Conservation (phyloP, 2,797 vertebrate species). For the Enteromius mattozi region DNA sequence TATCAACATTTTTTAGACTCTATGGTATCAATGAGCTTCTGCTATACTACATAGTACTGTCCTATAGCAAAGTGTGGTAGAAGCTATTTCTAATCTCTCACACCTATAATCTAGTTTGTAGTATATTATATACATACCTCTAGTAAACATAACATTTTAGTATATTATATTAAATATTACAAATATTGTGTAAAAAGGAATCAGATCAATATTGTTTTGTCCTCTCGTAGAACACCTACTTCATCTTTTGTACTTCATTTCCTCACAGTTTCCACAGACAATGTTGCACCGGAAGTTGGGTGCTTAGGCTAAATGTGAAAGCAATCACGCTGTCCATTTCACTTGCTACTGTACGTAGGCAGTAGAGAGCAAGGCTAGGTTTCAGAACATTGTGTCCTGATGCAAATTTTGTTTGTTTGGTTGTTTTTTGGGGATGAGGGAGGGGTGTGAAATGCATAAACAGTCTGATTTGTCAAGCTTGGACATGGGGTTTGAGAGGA, state of each 20-base stretch:
- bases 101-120: too few relatives aligned
- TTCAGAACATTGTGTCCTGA: not conserved
- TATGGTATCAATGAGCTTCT: too few relatives aligned
- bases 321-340: not conserved
- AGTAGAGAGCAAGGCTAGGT: not conserved
- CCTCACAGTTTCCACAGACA: not conserved
- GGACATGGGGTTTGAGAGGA: constrained; percentile 31
- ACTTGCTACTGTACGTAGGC: not conserved
- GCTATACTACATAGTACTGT: too few relatives aligned
- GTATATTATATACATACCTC: too few relatives aligned
- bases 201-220: not conserved
- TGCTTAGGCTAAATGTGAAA: not conserved
- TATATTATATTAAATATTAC: not conserved
- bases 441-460: constrained; percentile 14
- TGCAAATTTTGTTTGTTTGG: not conserved
- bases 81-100: too few relatives aligned
- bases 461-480: constrained; percentile 47
- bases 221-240: not conserved
- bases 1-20: too few relatives aligned
- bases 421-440: not conserved
- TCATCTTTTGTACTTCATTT: not conserved
- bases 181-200: not conserved
- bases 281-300: not conserved
- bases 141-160: too few relatives aligned
- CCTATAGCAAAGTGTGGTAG: too few relatives aligned